phyloP scores from a whole-genome alignment of 2,888 invertebrate species.

The Hypomecis punctinalis region DNA sequence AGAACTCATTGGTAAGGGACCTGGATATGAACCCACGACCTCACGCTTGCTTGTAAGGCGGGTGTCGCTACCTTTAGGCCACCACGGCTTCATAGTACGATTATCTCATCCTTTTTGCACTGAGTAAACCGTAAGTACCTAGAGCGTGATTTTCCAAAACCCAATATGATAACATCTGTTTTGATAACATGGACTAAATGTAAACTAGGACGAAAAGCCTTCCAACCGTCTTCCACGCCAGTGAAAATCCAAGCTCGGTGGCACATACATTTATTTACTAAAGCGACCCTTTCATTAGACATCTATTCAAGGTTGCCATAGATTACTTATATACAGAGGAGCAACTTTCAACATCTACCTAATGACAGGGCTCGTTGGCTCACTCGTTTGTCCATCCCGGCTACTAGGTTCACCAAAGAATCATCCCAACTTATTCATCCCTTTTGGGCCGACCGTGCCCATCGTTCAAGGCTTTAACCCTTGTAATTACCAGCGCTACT shows the following conservation, averaged over 20 bases:
- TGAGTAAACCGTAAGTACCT: no score
- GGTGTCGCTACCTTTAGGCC: no score
- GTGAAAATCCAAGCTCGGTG: conserved; percentile 25
- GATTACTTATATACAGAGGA: conserved; percentile 41
- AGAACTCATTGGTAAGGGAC: no score
- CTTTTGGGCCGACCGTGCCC: conserved; percentile 59
- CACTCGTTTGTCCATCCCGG: conserved; percentile 55
- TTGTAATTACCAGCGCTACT: conserved; percentile 71
- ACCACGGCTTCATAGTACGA: no score
- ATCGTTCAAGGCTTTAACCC: conserved; percentile 65
- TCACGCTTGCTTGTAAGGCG: no score
- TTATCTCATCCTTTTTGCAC: no score
- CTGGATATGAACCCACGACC: no score
- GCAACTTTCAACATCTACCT: conserved; percentile 68
- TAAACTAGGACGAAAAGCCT: conserved; percentile 1
- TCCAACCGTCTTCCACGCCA: conserved; percentile 10
- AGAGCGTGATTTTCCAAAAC: no score
- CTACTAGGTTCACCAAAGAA: conserved; percentile 68
- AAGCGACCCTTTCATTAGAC: conserved; percentile 66
- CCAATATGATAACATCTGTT: no score
- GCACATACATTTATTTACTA: conserved; percentile 48
- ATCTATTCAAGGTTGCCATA: conserved; percentile 61
- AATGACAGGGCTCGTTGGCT: conserved; percentile 65
- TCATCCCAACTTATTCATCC: conserved; percentile 73
- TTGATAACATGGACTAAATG: background rate